Evolutionary conservation across 2,113 vertebrate genomes (phyloP).

Genomic region (Melozone crissalis): DNA sequence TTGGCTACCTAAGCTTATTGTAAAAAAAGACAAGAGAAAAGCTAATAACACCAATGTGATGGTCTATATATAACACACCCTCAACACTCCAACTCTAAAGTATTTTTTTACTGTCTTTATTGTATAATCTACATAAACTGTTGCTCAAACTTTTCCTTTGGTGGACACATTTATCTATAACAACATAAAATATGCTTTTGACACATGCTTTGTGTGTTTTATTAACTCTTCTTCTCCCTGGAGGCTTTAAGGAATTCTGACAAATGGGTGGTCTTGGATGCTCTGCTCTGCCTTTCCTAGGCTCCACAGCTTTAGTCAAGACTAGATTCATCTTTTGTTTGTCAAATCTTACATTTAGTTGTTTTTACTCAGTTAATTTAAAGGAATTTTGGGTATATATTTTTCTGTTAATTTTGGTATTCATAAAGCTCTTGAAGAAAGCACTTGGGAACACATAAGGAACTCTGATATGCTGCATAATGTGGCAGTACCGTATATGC

Average conservation of each 20-base stretch:
- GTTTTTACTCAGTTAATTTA: neutral
- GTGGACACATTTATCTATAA: neutral
- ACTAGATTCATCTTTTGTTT: neutral
- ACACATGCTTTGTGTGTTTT: neutral
- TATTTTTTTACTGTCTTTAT: neutral
- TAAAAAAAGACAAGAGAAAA: neutral
- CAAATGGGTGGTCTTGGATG: neutral
- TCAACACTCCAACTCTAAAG: neutral
- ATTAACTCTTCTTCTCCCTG: neutral
- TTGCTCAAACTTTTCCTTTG: neutral
- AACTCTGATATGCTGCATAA: neutral
- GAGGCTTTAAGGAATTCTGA: neutral
- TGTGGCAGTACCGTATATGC: neutral
- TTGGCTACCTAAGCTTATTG: neutral
- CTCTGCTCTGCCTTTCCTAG: neutral
- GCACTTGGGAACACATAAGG: neutral
- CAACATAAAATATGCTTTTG: neutral
- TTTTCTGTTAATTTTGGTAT: neutral
- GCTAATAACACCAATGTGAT: neutral
- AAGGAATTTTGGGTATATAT: conserved; percentile 9
- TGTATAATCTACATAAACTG: neutral
- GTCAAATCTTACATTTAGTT: neutral
- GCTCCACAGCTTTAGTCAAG: neutral
- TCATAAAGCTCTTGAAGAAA: conserved; percentile 10
- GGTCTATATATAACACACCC: neutral